Conservation (phyloP, 1,140 invertebrate genomes). For the Ylistrum balloti region DNA sequence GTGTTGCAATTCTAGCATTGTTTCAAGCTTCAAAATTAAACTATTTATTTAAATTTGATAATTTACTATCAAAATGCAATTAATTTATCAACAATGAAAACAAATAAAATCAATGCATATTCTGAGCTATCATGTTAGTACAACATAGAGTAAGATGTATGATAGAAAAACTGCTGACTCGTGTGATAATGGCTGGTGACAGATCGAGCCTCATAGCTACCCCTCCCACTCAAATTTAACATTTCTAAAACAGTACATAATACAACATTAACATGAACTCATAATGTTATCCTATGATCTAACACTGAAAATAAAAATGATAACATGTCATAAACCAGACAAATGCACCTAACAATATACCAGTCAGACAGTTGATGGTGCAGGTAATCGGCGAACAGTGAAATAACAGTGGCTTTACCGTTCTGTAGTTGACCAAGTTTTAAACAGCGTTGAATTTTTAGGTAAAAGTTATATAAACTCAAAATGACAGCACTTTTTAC, state of each 20-base stretch:
- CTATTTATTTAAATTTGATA: background rate
- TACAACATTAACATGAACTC: background rate
- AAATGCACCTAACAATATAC: background rate
- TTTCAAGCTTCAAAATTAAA: background rate
- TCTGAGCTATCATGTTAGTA: background rate
- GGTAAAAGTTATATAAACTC: background rate
- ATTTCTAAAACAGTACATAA: background rate
- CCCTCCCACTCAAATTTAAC: conserved; percentile 14
- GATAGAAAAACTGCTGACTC: conserved; percentile 29
- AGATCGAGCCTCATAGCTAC: conserved; percentile 13
- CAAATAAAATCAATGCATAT: background rate
- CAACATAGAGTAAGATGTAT: background rate
- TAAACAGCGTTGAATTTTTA: background rate
- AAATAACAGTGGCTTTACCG: too few relatives aligned
- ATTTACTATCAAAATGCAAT: background rate
- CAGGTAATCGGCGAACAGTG: background rate
- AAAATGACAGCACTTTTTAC: conserved; percentile 27
- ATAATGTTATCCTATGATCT: background rate
- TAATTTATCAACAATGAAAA: background rate
- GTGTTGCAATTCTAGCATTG: background rate
- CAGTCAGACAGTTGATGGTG: background rate
- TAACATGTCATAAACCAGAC: background rate
- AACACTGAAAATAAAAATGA: background rate
- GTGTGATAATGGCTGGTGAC: conserved; percentile 25
- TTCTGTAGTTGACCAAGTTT: background rate